Base-by-base conservation (phyloP, 2,888 invertebrate genomes). In the Spodoptera picta region DNA sequence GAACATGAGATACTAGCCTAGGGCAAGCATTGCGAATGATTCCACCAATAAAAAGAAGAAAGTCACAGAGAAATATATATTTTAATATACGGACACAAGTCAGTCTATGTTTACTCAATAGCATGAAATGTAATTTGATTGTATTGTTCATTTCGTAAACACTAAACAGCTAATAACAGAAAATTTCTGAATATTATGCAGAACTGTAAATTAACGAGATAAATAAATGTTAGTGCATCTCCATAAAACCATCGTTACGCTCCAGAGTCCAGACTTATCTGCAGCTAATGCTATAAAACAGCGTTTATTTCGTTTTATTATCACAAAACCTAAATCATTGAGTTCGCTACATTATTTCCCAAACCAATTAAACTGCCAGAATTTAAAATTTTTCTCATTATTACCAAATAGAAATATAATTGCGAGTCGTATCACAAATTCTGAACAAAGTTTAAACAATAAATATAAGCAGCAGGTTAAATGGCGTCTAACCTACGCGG, bases 381-480 rank as follows among this genome's bases (percentile, higher is more conserved):
- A 36, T 36, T 36, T 36, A 36, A 36, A 36, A 9, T 36, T 36
- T 6, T 19, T 19, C 19, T 36, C 36, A 7, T 36, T 36, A 36
- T 36, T 36, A 9, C 27, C 1, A 27, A 27, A 27, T 27, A 36
- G 9, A 36, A 36, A 36, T 1, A 9, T 36, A 36, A 36, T 36
- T 36, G 36, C 36, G 36, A 36, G n/a, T 24, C 10, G 6, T 12
- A 19, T 36, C 14, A 14, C 6, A 14, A 41, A 4, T 43, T 51
- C 3, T 3, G 19, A 47, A 19, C 14, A 12, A 63, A 52, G 43
- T 62, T 41, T 42, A 14, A 7, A 19, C 9, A 64, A 49, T 47
- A 46, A 52, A 69, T 44, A 52, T 12, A 11, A n/a, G 14, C 23
- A 14, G 36, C 44, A 67, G 47, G 47, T 55, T 52, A 55, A 66